Evolutionary conservation across 2,888 invertebrate species (phyloP).

Genomic region (Polydrusus cervinus): DNA sequence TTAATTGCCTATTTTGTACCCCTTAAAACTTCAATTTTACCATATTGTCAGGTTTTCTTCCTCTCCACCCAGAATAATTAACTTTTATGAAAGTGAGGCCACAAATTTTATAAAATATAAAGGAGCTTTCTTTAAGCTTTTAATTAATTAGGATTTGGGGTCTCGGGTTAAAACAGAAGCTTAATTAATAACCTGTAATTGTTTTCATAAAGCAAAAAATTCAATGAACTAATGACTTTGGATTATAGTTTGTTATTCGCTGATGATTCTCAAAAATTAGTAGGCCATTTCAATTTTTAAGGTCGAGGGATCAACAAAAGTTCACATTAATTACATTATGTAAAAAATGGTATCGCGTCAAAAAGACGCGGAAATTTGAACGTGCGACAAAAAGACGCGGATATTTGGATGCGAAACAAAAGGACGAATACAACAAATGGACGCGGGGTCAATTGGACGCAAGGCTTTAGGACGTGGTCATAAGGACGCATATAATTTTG

Average conservation of each 20-base stretch:
- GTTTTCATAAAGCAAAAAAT: conserved; percentile 2
- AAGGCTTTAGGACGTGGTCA: too few relatives aligned
- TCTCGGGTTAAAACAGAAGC: not conserved
- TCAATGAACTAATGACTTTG: conserved; percentile 3
- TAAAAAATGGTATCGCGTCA: too few relatives aligned
- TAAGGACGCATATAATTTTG: too few relatives aligned
- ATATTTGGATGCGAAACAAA: too few relatives aligned
- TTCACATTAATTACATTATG: too few relatives aligned
- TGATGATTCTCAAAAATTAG: not conserved
- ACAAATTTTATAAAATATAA: conserved; percentile 14
- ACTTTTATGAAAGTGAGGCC: conserved; percentile 12
- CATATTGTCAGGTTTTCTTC: conserved; percentile 10
- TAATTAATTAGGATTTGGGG: conserved; percentile 18
- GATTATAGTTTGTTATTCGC: not conserved
- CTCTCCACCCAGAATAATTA: conserved; percentile 5
- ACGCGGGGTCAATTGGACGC: too few relatives aligned
- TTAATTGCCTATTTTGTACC: conserved; percentile 10
- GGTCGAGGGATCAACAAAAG: too few relatives aligned
- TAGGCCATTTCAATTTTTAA: too few relatives aligned
- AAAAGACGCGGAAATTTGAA: too few relatives aligned
- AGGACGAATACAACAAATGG: too few relatives aligned
- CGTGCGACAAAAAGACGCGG: too few relatives aligned
- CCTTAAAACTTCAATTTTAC: conserved; percentile 12
- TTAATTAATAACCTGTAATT: conserved; percentile 13
- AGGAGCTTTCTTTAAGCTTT: conserved; percentile 10